A percentile compares a stretch with the other conserved stretches of the same genome.
Conservation (phyloP, 1,140 invertebrate species). For the Leptonema lineaticorne region DNA sequence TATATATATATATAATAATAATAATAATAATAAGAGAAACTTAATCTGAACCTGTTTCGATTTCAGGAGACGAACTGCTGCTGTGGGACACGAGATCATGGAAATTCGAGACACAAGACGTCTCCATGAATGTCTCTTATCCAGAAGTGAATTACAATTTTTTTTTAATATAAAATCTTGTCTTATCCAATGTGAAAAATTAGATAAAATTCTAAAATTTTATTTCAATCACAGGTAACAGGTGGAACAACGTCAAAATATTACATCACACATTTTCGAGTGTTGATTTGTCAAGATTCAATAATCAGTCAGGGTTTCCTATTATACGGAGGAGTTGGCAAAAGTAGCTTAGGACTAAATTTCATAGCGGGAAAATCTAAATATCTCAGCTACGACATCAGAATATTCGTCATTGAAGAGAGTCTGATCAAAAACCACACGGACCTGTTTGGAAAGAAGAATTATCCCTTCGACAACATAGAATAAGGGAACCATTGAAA, state of each 20-base stretch:
- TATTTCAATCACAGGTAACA: slow-evolving; percentile 14
- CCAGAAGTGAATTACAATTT: slow-evolving; percentile 41
- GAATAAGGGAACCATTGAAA: no score
- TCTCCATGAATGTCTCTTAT: slow-evolving; percentile 45
- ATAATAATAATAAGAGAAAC: not conserved
- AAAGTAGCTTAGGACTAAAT: not conserved
- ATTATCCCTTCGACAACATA: not conserved
- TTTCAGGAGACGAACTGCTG: slow-evolving; percentile 36
- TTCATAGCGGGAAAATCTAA: slow-evolving; percentile 19
- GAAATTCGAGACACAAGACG: slow-evolving; percentile 47
- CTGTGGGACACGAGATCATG: slow-evolving; percentile 26
- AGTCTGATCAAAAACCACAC: slow-evolving; percentile 12
- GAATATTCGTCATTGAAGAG: slow-evolving; percentile 19
- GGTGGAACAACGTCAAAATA: slow-evolving; percentile 32
- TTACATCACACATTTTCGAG: slow-evolving; percentile 44
- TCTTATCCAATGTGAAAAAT: no score
- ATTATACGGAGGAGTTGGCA: slow-evolving; percentile 42
- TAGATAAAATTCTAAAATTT: no score
- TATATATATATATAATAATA: not conserved
- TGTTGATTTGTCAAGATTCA: slow-evolving; percentile 44
- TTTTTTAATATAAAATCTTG: no score
- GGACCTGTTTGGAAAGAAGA: not conserved
- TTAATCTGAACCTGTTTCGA: slow-evolving; percentile 4
- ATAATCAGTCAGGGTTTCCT: slow-evolving; percentile 43
- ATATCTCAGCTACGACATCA: slow-evolving; percentile 25